A percentile compares a stretch with the other conserved stretches of the same genome.
Conservation (phyloP, 2,113 vertebrate species). For the Otus sunia region DNA sequence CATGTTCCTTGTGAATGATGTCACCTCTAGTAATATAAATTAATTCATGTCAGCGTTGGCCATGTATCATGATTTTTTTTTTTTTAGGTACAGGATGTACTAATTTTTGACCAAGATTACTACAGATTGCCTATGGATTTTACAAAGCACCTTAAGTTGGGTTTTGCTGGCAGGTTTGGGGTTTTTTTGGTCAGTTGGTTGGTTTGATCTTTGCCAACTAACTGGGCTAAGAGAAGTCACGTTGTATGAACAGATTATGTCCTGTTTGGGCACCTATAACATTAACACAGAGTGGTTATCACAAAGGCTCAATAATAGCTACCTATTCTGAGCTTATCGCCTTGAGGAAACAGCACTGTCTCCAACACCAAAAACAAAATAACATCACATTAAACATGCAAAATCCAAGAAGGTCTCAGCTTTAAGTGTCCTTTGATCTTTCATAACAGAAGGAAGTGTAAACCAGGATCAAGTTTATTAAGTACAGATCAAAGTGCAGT, state of each 20-base stretch:
- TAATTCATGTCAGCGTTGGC: neutral
- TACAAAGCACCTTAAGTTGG: neutral
- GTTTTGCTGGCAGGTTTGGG: too few species aligned
- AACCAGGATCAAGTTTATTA: slow-evolving; percentile 38
- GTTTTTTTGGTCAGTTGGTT: neutral
- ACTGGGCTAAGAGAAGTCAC: neutral
- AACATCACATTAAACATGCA: slow-evolving; percentile 21
- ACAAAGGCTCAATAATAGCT: neutral
- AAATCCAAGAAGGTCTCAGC: neutral
- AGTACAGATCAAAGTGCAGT: slow-evolving; percentile 48
- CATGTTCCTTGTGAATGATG: neutral
- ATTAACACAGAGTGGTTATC: neutral
- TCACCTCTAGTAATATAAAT: neutral
- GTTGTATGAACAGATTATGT: neutral
- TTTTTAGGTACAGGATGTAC: neutral
- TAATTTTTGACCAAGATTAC: neutral
- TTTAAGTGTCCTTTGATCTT: slow-evolving; percentile 42
- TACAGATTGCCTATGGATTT: neutral
- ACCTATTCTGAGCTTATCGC: neutral
- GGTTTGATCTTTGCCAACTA: neutral
- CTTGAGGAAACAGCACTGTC: neutral
- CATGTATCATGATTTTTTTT: neutral
- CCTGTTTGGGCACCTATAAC: neutral
- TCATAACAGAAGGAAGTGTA: slow-evolving; percentile 38
- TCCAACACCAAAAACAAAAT: neutral